A percentile compares a stretch with the other conserved stretches of the same genome.
These are phyloP conservation scores for Euzetes globulus DNA, from an alignment of 2,888 invertebrate genomes.

Conservation along the genomic window DNA sequence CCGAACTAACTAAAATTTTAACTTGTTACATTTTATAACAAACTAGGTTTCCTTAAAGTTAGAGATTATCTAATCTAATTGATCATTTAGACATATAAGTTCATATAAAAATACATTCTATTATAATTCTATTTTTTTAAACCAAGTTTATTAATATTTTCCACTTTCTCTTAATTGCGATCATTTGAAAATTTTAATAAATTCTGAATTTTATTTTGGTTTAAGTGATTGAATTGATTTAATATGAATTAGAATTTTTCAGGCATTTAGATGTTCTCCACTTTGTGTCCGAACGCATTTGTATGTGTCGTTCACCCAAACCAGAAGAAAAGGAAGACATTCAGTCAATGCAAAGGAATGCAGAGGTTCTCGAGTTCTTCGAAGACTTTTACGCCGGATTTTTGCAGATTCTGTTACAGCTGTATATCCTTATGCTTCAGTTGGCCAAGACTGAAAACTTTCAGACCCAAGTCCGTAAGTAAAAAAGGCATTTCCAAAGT, in stretches of 20 bases:
- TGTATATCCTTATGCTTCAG: constrained; percentile 40
- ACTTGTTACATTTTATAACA: no score
- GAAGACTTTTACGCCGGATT: constrained; percentile 43
- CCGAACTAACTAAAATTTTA: no score
- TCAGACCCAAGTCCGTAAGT: constrained; percentile 29
- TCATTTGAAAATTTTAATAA: no score
- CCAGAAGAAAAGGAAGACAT: constrained; percentile 40
- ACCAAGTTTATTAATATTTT: no score
- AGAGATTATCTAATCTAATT: no score
- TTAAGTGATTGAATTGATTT: not conserved
- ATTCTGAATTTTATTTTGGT: not conserved
- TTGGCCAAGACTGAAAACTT: constrained; percentile 19
- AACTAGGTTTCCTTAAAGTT: no score
- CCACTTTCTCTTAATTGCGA: no score
- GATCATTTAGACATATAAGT: no score
- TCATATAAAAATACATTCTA: no score
- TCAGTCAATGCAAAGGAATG: constrained; percentile 37
- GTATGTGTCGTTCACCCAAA: constrained; percentile 38
- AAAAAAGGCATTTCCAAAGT: not conserved
- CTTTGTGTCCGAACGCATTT: constrained; percentile 40
- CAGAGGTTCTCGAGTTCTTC: constrained; percentile 42
- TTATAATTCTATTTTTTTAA: no score
- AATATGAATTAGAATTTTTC: not conserved
- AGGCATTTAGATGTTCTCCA: constrained; percentile 41
- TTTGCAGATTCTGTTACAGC: constrained; percentile 41